Evolutionary conservation across 2,888 invertebrate species (phyloP).

Genomic region (Chaetogeoica ovagalla): DNA sequence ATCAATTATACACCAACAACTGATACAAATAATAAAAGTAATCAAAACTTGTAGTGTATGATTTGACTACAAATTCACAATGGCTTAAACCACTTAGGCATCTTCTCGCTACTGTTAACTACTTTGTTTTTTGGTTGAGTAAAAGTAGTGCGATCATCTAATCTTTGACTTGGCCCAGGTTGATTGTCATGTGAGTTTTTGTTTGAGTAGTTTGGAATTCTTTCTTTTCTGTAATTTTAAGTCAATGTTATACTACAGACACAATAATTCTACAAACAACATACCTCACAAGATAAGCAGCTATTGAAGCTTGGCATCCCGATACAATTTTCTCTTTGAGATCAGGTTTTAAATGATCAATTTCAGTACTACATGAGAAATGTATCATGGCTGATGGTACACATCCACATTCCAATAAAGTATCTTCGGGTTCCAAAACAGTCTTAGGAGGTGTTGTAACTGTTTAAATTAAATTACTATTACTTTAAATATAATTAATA

Average conservation of each 20-base stretch:
- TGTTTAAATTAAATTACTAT: constrained; percentile 60
- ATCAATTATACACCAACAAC: not conserved
- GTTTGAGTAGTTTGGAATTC: not conserved
- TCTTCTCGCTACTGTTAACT: constrained; percentile 4
- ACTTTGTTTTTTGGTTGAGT: constrained; percentile 4
- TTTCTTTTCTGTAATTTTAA: constrained; percentile 37
- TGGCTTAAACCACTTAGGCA: constrained; percentile 48
- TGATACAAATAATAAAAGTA: not conserved
- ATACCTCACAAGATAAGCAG: constrained; percentile 62
- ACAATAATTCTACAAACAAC: no score
- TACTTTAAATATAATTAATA: constrained; percentile 42
- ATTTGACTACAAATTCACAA: constrained; percentile 2
- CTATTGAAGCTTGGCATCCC: constrained; percentile 69
- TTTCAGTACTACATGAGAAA: constrained; percentile 65
- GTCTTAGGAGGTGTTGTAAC: constrained; percentile 84
- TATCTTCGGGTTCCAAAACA: constrained; percentile 66
- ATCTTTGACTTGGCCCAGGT: constrained; percentile 16
- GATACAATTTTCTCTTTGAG: constrained; percentile 68
- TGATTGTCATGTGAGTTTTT: not conserved
- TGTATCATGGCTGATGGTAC: constrained; percentile 79
- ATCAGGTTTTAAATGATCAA: constrained; percentile 65
- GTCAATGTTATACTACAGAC: no score
- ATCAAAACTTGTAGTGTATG: not conserved
- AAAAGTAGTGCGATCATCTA: not conserved
- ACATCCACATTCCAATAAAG: constrained; percentile 73